phyloP scores from a whole-genome alignment of 1,140 invertebrate genomes.

The Heliconius congener region DNA sequence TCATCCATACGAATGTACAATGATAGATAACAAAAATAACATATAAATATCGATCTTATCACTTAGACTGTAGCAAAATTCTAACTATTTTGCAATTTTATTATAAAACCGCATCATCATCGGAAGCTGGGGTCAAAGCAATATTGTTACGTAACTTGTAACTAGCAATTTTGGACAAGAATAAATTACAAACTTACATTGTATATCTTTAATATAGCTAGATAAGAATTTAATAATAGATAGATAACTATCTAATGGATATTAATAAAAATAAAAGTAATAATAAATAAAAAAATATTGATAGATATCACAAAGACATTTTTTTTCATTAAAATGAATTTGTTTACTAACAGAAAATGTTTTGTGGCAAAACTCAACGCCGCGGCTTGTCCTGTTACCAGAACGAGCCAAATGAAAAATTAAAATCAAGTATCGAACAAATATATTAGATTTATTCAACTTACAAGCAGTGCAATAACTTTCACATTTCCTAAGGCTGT shows the following conservation, averaged over 20 bases:
- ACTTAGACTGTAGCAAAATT: neutral
- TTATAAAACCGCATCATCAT: constrained; percentile 12
- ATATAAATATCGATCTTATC: neutral
- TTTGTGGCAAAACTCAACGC: no score
- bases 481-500: constrained; percentile 1
- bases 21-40: no score
- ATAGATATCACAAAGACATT: no score
- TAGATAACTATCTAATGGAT: no score
- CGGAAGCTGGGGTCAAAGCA: constrained; percentile 9
- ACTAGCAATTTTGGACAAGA: neutral
- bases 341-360: no score
- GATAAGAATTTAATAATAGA: neutral
- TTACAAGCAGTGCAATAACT: neutral
- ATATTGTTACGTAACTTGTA: constrained; percentile 1
- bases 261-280: no score
- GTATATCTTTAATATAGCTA: neutral
- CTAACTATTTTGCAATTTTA: constrained; percentile 2
- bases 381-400: no score
- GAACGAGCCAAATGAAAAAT: no score
- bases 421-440: neutral
- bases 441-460: neutral
- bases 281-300: no score
- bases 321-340: no score
- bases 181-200: constrained; percentile 4
- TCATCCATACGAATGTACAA: no score